phyloP scores from a whole-genome alignment of 2,113 vertebrate genomes.

The Periophthalmus modestus region DNA sequence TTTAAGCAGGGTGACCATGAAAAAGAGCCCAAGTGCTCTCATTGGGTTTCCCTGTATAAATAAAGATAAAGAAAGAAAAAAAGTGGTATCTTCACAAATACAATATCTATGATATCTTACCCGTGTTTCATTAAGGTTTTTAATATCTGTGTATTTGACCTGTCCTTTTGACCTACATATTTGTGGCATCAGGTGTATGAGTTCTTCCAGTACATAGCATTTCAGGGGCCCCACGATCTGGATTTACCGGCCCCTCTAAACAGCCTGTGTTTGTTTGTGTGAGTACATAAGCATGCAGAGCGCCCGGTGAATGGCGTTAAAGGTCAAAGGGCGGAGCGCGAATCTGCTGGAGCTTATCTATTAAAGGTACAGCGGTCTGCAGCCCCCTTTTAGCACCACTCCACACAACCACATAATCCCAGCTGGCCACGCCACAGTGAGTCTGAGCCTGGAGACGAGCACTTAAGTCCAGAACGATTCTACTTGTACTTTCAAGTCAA shows the following conservation, averaged over 20 bases:
- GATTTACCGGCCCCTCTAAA: not conserved
- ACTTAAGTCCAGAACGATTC: constrained; percentile 12
- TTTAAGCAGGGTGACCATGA: too few relatives aligned
- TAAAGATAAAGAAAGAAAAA: too few relatives aligned
- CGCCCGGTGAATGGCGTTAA: constrained; percentile 4
- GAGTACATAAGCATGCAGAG: constrained; percentile 24
- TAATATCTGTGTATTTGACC: too few relatives aligned
- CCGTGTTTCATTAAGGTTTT: too few relatives aligned
- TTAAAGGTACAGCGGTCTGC: constrained; percentile 39
- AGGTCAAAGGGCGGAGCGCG: constrained; percentile 16
- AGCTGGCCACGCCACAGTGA: constrained; percentile 32
- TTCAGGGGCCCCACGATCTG: not conserved
- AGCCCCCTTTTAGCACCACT: not conserved
- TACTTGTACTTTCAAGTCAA: constrained; percentile 39
- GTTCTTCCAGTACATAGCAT: not conserved
- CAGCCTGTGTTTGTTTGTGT: constrained; percentile 11
- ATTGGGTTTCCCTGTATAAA: too few relatives aligned
- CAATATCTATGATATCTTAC: too few relatives aligned
- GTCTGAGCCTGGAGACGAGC: constrained; percentile 33
- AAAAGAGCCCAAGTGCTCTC: too few relatives aligned
- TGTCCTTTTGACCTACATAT: too few relatives aligned
- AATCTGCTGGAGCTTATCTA: constrained; percentile 38
- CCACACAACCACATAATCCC: constrained; percentile 25
- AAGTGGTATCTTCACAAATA: too few relatives aligned
- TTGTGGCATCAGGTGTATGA: not conserved